Evolutionary conservation across 2,113 vertebrate species (phyloP), one percentile per base, ranked within the genome.

Genomic region (Anas platyrhynchos): DNA sequence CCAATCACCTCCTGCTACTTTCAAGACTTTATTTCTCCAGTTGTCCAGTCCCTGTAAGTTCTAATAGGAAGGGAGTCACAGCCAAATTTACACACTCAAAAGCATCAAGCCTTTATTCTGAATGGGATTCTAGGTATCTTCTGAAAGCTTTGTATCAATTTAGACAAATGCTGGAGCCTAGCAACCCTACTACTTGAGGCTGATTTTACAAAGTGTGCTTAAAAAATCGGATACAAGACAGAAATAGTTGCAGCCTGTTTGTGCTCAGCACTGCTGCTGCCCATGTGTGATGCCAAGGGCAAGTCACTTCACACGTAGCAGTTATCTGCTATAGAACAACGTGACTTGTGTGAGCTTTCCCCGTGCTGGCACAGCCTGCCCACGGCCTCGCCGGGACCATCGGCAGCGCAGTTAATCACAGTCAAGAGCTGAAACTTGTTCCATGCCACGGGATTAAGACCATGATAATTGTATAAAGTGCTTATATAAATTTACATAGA

Each of bases 401-500:
- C 62, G 52, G 63, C 50, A 58, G 76, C 1, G 3, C 54, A 29
- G 76, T 38, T 52, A 46, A 77, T 34, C 59, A 23, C 76, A 69
- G 61, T 15, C 72, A 56, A 55, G 52, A 79, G 62, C 26, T 66
- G 62, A 52, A 80, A 61, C 23, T n/a, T 31, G 38, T 61, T 87
- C 68, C 31, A 7, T 61, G 58, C 78, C 74, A 61, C 68, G 65
- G 73, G 83, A 87, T 87, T 90, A 83, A 61, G 68, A 71, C 72
- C 52, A 62, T 43, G 67, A 25, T 55, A 83, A 92, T 48, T 91
- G 46, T 55, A 75, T 66, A 46, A 94, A 92, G 77, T 9, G 80
- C n/a, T 94, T 59, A 36, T 63, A 89, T 63, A 78, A 32, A 91
- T 92, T 67, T 81, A 82, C 69, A 91, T 8, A 55, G 74, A 72